Percentiles rank a stretch among this genome's conserved stretches.
These are phyloP conservation scores for Dasysyrphus tricinctus DNA, from an alignment of 2,888 invertebrate species.

Conservation along the genomic window DNA sequence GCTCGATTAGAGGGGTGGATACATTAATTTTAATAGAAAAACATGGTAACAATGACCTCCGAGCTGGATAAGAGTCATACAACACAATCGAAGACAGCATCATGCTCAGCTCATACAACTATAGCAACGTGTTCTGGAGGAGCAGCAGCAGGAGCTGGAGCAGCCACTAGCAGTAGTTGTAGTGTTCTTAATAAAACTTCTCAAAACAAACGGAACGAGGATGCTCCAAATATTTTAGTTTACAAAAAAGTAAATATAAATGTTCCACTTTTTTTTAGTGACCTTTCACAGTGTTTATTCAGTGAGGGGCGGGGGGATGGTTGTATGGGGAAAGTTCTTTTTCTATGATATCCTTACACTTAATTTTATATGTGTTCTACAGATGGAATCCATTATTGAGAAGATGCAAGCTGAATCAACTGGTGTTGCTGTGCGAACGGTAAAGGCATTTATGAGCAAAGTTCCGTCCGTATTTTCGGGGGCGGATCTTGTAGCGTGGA, in stretches of 20 bases:
- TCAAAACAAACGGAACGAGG: constrained; percentile 84
- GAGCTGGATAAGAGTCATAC: constrained; percentile 82
- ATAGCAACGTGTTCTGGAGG: constrained; percentile 65
- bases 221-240: constrained; percentile 94
- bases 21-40: constrained; percentile 54
- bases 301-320: neutral
- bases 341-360: constrained; percentile 27
- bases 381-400: constrained; percentile 98
- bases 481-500: constrained; percentile 96
- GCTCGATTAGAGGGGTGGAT: constrained; percentile 35
- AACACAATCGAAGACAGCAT: constrained; percentile 76
- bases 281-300: neutral
- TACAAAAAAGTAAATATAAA: constrained; percentile 90
- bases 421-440: constrained; percentile 98
- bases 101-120: constrained; percentile 61
- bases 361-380: constrained; percentile 80
- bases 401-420: constrained; percentile 97
- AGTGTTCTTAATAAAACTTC: constrained; percentile 70
- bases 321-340: constrained; percentile 6
- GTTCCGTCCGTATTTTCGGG: constrained; percentile 97
- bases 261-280: neutral
- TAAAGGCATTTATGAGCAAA: constrained; percentile 99
- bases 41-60: constrained; percentile 84
- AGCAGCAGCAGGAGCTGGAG: constrained; percentile 26
- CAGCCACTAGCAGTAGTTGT: constrained; percentile 75